These are phyloP conservation scores for Chloroceryle aenea DNA, from an alignment of 2,113 vertebrate genomes.

Conservation along the genomic window DNA sequence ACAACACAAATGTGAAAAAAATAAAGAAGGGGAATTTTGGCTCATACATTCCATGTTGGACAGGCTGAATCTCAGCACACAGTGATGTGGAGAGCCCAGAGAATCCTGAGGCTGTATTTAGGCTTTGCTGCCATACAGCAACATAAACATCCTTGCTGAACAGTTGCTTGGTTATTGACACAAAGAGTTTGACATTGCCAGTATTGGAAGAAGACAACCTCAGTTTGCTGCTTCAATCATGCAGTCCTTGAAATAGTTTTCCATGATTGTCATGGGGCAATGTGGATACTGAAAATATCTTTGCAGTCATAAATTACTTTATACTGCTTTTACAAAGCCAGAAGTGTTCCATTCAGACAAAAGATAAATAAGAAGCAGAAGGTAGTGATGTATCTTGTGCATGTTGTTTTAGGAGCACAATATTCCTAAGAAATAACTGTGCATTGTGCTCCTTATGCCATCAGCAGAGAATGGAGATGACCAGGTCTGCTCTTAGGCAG, in stretches of 20 bases:
- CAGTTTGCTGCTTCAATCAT: not conserved
- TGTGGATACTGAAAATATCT: not conserved
- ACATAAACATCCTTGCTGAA: not conserved
- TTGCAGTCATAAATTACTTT: not conserved
- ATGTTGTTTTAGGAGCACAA: not conserved
- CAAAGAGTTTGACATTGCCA: not conserved
- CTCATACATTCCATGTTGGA: not conserved
- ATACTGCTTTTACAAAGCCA: not conserved
- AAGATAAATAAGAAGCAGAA: not conserved
- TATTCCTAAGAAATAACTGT: not conserved
- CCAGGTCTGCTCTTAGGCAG: not conserved
- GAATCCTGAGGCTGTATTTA: not conserved
- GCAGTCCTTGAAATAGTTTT: not conserved
- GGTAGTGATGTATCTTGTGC: not conserved
- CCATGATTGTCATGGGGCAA: not conserved
- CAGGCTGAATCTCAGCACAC: not conserved
- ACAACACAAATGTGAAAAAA: not conserved
- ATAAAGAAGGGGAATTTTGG: not conserved
- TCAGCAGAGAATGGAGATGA: not conserved
- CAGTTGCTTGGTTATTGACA: not conserved
- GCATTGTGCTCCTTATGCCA: not conserved
- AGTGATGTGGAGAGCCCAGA: not conserved
- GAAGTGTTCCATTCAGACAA: not conserved
- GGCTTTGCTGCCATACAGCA: not conserved
- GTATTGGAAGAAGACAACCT: not conserved